Conservation (phyloP, 2,113 vertebrate genomes). For the Callospermophilus lateralis region DNA sequence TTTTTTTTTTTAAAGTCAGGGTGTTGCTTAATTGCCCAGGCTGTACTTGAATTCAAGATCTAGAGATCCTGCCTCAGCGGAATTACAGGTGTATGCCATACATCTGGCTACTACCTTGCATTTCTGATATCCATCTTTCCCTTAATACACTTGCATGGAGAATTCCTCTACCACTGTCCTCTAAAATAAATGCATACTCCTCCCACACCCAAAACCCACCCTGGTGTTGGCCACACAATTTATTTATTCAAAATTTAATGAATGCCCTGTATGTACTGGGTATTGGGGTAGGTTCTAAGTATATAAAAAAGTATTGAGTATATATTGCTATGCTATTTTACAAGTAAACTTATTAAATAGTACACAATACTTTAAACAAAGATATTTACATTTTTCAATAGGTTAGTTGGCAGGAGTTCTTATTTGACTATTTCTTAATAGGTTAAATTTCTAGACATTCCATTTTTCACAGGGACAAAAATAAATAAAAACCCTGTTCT, state of each 20-base stretch:
- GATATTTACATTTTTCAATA: slow-evolving; percentile 2
- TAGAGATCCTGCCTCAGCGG: neutral
- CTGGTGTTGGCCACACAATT: neutral
- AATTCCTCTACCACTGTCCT: neutral
- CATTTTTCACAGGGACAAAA: neutral
- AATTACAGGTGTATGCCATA: neutral
- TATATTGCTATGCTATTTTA: neutral
- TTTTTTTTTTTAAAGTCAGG: neutral
- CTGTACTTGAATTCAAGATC: neutral
- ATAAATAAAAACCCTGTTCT: neutral
- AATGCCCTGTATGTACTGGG: neutral
- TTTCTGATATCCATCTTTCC: neutral
- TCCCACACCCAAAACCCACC: neutral
- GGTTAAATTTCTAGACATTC: neutral
- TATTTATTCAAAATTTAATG: neutral
- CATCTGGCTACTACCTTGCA: neutral
- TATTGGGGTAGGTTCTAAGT: neutral
- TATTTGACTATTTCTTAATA: neutral
- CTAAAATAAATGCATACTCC: neutral
- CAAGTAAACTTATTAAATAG: neutral
- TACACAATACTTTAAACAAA: neutral
- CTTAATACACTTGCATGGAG: neutral
- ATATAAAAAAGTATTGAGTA: neutral
- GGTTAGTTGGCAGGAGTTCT: neutral
- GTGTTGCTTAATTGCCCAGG: neutral